Conservation (phyloP, 2,888 invertebrate species). For the Leistus spinibarbis region DNA sequence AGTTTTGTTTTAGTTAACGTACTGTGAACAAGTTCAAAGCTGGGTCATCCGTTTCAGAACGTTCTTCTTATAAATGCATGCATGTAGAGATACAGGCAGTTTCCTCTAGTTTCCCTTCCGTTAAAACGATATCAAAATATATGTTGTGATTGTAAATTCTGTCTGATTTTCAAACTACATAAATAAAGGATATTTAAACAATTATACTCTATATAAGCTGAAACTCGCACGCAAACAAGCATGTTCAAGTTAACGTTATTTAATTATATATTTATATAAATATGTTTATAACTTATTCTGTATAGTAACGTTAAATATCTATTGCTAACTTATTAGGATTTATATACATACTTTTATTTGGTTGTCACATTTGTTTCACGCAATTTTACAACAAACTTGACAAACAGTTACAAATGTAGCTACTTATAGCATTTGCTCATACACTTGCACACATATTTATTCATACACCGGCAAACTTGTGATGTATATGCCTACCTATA, state of each 20-base stretch:
- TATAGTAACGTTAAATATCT: too few relatives aligned
- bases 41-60: background rate
- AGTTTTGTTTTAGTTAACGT: background rate
- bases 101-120: background rate
- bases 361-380: background rate
- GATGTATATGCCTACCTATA: background rate
- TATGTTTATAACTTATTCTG: too few relatives aligned
- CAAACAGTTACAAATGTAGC: background rate
- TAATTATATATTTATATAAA: too few relatives aligned
- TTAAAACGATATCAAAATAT: background rate
- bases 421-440: too few relatives aligned
- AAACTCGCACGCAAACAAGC: too few relatives aligned
- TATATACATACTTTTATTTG: too few relatives aligned
- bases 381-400: conserved; percentile 1
- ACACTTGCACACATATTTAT: background rate
- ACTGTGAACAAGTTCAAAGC: background rate
- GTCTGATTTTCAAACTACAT: too few relatives aligned
- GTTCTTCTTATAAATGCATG: background rate
- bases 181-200: too few relatives aligned
- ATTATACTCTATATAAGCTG: too few relatives aligned
- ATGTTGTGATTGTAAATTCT: background rate
- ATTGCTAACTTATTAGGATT: too few relatives aligned
- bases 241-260: too few relatives aligned
- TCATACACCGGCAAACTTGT: background rate
- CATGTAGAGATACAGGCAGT: background rate